These are phyloP conservation scores for Grallaria varia DNA, from an alignment of 2,113 vertebrate genomes.

Conservation along the genomic window DNA sequence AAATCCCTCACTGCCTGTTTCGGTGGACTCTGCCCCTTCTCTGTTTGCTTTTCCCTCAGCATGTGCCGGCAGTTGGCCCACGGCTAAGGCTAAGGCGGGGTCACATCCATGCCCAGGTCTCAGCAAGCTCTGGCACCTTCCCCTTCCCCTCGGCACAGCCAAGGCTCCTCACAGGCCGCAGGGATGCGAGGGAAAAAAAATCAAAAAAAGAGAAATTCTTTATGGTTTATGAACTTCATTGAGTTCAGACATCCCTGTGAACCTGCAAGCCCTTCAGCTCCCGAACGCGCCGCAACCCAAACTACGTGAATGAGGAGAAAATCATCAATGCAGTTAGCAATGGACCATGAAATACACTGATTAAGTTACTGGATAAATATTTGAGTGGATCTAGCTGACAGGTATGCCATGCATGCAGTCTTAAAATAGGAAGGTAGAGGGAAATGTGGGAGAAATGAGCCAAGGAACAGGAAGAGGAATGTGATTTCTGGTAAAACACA, in stretches of 20 bases:
- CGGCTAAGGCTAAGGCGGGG: background rate
- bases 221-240: background rate
- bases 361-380: conserved; percentile 51
- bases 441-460: conserved; percentile 51
- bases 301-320: background rate
- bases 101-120: background rate
- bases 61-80: background rate
- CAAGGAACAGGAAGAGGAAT: conserved; percentile 42
- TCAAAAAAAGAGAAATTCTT: background rate
- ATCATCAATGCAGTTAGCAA: conserved; percentile 1
- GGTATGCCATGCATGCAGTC: conserved; percentile 26
- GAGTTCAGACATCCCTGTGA: background rate
- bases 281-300: fast-evolving
- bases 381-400: conserved; percentile 38
- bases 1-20: background rate
- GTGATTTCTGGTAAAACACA: conserved; percentile 48
- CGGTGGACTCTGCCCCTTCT: background rate
- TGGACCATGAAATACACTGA: conserved; percentile 11
- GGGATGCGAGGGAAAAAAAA: background rate
- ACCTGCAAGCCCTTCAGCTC: background rate
- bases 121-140: background rate
- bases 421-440: conserved; percentile 55
- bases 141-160: background rate
- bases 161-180: background rate
- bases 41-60: background rate